Evolutionary conservation across 2,797 vertebrate genomes (phyloP), one percentile per base, ranked within the genome.

Genomic region (Hoplostethus mediterraneus): DNA sequence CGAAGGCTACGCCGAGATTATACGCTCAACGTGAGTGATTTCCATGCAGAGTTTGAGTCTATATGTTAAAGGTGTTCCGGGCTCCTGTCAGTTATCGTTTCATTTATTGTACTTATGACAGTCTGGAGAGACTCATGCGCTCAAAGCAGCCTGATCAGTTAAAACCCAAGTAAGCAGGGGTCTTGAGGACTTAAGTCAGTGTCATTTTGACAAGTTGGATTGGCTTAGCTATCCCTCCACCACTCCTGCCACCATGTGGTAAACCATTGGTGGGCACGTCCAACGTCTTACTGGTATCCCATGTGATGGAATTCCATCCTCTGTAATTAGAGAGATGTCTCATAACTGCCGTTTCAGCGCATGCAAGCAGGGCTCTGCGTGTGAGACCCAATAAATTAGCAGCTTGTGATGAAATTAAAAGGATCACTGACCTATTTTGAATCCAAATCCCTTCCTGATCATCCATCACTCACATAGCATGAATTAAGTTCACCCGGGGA

Each of bases 381-480:
- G 78, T 81, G 81, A 77, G 60, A 72, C 53, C 63, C 78, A 76
- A 89, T 87, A 85, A 81, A 88, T 87, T 87, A 85, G 59, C 67
- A 88, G 81, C 74, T 60, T 61, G 66, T 75, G 31, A 75, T 75
- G 63, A 86, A 84, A 90, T 80, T 70, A 86, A 77, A 83, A 63
- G 57, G 77, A 87, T 84, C 69, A 77, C n/a, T 30, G 40, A 67
- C 54, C 68, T 59, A 57, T 80, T 77, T 76, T 76, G n/a, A 82
- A 81, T 65, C 71, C 53, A 40, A 86, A 66, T 79, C 64, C 62
- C 9, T 25, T 67, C 36, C 11, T 31, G 6, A 71, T 70, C 47
- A 78, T 79, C 57, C 62, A 70, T 81, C 80, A 80, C 73, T 77
- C 59, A 55, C 11, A 40, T 5, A 48, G 45, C 63, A 62, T 62